Evolutionary conservation across 2,888 invertebrate species (phyloP).

Genomic region (Hanleya hanleyi): DNA sequence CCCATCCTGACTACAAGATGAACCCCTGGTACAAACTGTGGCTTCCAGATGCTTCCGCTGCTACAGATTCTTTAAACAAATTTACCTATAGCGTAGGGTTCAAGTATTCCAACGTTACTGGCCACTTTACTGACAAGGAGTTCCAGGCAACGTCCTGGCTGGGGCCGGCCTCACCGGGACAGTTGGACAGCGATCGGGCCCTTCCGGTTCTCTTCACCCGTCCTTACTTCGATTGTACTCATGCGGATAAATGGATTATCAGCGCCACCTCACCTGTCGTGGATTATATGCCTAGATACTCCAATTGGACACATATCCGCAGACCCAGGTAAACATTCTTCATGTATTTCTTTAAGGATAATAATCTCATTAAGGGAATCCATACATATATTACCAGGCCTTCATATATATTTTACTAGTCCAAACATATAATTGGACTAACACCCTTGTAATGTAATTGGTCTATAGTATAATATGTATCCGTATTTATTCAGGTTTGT

Average conservation of each 20-base stretch:
- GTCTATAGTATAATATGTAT: no score
- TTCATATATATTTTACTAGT: no score
- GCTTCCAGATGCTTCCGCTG: conserved; percentile 74
- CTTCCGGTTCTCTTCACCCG: conserved; percentile 95
- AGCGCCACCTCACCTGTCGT: conserved; percentile 95
- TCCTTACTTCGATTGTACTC: conserved; percentile 96
- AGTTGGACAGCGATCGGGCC: conserved; percentile 37
- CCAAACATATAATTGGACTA: no score
- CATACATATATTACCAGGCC: no score
- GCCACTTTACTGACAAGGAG: conserved; percentile 52
- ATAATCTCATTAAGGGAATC: no score
- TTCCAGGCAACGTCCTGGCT: conserved; percentile 57
- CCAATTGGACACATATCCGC: conserved; percentile 61
- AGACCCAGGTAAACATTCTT: conserved; percentile 59
- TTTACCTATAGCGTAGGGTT: conserved; percentile 58
- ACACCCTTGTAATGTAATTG: no score
- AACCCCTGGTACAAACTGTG: conserved; percentile 43
- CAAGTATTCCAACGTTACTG: conserved; percentile 62
- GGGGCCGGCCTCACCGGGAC: conserved; percentile 62
- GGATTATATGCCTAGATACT: conserved; percentile 86
- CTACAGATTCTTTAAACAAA: conserved; percentile 67
- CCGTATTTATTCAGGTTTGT: conserved; percentile 78
- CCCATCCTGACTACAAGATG: conserved; percentile 69
- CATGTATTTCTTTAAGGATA: no score
- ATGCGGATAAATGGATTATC: conserved; percentile 95